Percentiles rank a stretch among this genome's conserved stretches.
Evolutionary conservation across 2,888 invertebrate species (phyloP).

Genomic region (Netelia fuscicornis): DNA sequence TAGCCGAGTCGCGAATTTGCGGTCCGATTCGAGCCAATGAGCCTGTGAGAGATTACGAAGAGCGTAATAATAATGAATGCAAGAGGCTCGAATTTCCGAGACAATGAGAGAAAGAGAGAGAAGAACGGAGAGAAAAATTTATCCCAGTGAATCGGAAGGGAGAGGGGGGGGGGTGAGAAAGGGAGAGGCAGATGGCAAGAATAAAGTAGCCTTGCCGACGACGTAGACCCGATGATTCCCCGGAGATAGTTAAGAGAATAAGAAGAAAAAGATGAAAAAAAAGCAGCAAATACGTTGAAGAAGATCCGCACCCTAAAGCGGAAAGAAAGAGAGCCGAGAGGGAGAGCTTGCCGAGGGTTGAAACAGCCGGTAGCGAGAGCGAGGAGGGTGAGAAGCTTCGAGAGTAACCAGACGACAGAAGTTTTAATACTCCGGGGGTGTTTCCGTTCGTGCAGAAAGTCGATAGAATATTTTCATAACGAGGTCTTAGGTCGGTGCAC

Average conservation of each 20-base stretch:
- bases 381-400: slow-evolving; percentile 9
- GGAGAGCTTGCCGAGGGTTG: slow-evolving; percentile 8
- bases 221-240: slow-evolving; percentile 30
- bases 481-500: slow-evolving; percentile 61
- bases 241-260: background rate
- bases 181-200: background rate
- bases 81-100: background rate
- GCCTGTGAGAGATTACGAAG: slow-evolving; percentile 39
- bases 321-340: slow-evolving; percentile 51
- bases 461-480: slow-evolving; percentile 71
- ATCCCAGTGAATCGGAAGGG: background rate
- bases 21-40: slow-evolving; percentile 49
- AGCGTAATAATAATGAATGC: slow-evolving; percentile 53
- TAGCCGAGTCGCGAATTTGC: slow-evolving; percentile 32
- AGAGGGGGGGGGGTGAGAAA: background rate
- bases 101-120: slow-evolving; percentile 2
- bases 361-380: slow-evolving; percentile 19
- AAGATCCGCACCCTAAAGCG: slow-evolving; percentile 40
- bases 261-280: background rate
- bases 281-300: background rate
- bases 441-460: slow-evolving; percentile 65
- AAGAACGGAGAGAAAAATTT: background rate
- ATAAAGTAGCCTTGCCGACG: slow-evolving; percentile 21
- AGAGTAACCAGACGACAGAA: slow-evolving; percentile 67
- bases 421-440: slow-evolving; percentile 69